Base-by-base conservation (phyloP, 64 coral and sea anemone species). In the Exaiptasia diaphana region DNA sequence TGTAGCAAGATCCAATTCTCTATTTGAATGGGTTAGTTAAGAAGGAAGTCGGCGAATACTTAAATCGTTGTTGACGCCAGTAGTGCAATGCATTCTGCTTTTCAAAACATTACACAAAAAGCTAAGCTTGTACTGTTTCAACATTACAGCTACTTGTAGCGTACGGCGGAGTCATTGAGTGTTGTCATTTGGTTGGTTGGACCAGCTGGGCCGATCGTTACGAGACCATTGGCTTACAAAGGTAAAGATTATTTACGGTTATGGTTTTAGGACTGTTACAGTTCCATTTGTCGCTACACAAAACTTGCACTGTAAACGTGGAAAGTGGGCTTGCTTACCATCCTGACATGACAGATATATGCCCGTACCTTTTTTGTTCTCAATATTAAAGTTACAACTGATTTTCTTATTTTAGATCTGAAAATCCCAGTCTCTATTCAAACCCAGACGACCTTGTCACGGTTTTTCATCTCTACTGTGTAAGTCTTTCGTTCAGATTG, bases 81-180 rank as follows among this genome's bases (percentile, higher is more conserved):
- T n/a, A n/a, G n/a, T n/a, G n/a, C n/a, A n/a, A n/a, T n/a, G n/a
- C n/a, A n/a, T n/a, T n/a, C n/a, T n/a, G n/a, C n/a, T n/a, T n/a
- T n/a, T n/a, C n/a, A n/a, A n/a, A n/a, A n/a, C n/a, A n/a, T n/a
- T n/a, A n/a, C n/a, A n/a, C n/a, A n/a, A n/a, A n/a, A n/a, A n/a
- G n/a, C n/a, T n/a, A n/a, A n/a, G n/a, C n/a, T n/a, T n/a, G n/a
- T n/a, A n/a, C n/a, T n/a, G n/a, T n/a, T n/a, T n/a, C n/a, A n/a
- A n/a, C 37, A 48, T 41, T 60, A 5, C 43, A 97, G 94, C 75
- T 97, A 8, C 83, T 97, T 24, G 81, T 43, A 15, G 94, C 94
- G 1, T 97, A 97, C 31, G 83, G 84, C 0, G 85, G 83, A n/a
- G 94, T 97, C 10, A 74, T 97, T 5, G 94, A 97, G 48, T 97